phyloP scores from a whole-genome alignment of 2,113 vertebrate species.

The Perca schrenkii region DNA sequence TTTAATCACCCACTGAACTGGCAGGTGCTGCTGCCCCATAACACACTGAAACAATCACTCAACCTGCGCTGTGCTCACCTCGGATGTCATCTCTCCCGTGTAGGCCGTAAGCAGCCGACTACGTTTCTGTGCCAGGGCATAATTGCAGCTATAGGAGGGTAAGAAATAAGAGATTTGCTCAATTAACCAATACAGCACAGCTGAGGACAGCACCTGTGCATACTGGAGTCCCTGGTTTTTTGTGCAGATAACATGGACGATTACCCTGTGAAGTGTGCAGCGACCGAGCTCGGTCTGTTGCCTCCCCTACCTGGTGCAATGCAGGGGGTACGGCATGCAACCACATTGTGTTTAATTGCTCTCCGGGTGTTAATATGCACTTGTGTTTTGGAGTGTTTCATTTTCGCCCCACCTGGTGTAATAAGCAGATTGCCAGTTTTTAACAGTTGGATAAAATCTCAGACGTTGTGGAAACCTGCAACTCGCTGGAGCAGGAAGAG shows the following conservation, averaged over 20 bases:
- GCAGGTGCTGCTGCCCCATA: constrained; percentile 31
- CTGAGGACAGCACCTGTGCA: constrained; percentile 86
- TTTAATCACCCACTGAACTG: constrained; percentile 15
- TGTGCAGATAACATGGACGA: constrained; percentile 80
- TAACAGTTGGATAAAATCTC: constrained; percentile 70
- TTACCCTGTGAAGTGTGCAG: constrained; percentile 78
- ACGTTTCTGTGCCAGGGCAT: constrained; percentile 58
- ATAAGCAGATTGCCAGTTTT: constrained; percentile 66
- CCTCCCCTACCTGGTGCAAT: constrained; percentile 75
- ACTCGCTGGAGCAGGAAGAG: constrained; percentile 15
- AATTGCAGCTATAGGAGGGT: constrained; percentile 83
- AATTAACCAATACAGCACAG: constrained; percentile 85
- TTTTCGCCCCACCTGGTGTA: constrained; percentile 73
- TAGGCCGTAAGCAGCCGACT: constrained; percentile 68
- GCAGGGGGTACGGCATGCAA: constrained; percentile 36
- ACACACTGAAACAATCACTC: constrained; percentile 9
- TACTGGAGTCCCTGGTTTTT: constrained; percentile 48
- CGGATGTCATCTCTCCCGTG: constrained; percentile 58
- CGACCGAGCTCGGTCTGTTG: constrained; percentile 26
- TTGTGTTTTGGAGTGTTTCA: constrained; percentile 77
- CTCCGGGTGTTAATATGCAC: constrained; percentile 72
- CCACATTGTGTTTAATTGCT: constrained; percentile 78
- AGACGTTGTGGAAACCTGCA: constrained; percentile 44
- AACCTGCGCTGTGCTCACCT: constrained; percentile 59
- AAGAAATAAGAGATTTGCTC: constrained; percentile 85